Evolutionary conservation across 1,140 invertebrate species (phyloP), one percentile per base, ranked within the genome.

Genomic region (Lucilia sericata): DNA sequence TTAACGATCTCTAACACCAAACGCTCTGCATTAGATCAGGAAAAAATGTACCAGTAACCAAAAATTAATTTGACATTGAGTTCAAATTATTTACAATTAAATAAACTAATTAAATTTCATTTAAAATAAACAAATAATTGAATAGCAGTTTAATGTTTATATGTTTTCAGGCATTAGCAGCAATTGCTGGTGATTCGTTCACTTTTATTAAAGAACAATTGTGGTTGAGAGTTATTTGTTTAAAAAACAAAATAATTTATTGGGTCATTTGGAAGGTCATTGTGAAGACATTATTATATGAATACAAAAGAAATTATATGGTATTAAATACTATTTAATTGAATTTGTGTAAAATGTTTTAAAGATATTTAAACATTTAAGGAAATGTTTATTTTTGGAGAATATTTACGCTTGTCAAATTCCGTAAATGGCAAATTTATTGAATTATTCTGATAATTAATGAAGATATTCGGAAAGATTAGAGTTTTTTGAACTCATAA

Each of bases 31-130:
- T 55, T 55, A 55, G 13, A 17, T 55, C 5, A 13, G 0, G 12
- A 8, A 55, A 55, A 55, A 55, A 55, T 55, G 42, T 42, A 42
- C 42, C 42, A 49, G 49, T 49, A 49, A 49, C 13, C 10, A 42
- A 55, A 55, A 55, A 55, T 55, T 55, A 55, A 55, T 55, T 55
- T n/a, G 51, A 55, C 51, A 10, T 55, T 55, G 51, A 55, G 51
- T 55, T 55, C 10, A 55, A 55, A 55, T 55, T 42, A 42, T 42
- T 42, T 42, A 10, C 51, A 55, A 13, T 55, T 17, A 17, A 55
- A 55, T n/a, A n/a, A 55, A 55, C 51, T 55, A 12, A 55, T 55
- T 55, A 55, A 55, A 55, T 55, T 55, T 55, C 51, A 55, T 55
- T 55, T 55, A 55, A 55, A 55, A 17, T 55, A 55, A 42, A 42